A percentile compares a stretch with the other conserved stretches of the same genome.
Conservation (phyloP, 2,113 vertebrate genomes). For the Gavia stellata region DNA sequence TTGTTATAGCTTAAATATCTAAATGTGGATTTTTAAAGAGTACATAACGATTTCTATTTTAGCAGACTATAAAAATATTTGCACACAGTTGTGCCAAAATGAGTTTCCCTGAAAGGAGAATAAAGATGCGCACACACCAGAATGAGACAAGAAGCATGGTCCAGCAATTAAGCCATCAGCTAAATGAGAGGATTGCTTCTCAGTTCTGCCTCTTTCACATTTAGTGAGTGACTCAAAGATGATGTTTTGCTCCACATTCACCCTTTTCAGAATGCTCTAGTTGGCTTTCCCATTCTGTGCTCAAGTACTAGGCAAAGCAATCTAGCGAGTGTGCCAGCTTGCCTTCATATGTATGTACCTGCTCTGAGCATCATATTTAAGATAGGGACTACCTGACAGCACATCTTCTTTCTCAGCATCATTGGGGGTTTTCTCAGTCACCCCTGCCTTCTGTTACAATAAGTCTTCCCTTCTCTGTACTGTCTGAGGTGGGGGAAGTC, state of each 20-base stretch:
- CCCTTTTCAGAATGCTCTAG: neutral
- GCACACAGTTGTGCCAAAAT: neutral
- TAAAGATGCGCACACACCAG: neutral
- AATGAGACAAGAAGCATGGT: neutral
- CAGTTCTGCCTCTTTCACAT: neutral
- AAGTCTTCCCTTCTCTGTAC: neutral
- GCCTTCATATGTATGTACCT: neutral
- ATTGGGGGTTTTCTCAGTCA: neutral
- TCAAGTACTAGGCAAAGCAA: neutral
- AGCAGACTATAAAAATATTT: neutral
- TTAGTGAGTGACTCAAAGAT: neutral
- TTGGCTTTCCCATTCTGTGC: neutral
- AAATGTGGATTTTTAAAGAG: neutral
- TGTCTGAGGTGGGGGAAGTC: neutral
- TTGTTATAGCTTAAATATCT: neutral
- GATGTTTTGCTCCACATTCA: neutral
- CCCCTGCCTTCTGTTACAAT: neutral
- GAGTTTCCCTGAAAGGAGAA: neutral
- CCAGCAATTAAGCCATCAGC: neutral
- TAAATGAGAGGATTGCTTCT: neutral
- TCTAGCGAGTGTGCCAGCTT: rapidly evolving
- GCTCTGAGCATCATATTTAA: neutral
- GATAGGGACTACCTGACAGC: neutral
- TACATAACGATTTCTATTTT: neutral
- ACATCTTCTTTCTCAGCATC: neutral